Evolutionary conservation across 1,140 invertebrate species (phyloP).

Genomic region (Drosophila leontia): DNA sequence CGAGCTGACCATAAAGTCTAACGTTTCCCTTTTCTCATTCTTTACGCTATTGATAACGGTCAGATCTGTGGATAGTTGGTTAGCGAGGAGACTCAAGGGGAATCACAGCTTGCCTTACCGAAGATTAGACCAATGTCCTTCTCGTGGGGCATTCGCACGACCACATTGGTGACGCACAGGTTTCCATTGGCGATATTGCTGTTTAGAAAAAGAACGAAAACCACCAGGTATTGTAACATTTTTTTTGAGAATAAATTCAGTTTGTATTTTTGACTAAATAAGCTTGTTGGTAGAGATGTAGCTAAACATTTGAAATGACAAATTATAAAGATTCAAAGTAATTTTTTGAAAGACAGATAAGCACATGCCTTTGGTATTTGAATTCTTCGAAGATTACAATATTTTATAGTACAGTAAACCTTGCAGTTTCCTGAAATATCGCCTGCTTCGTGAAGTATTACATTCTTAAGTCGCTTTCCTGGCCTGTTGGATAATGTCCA

Average conservation of each 20-base stretch:
- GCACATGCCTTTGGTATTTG: not conserved
- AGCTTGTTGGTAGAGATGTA: not conserved
- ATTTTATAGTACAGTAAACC: not conserved
- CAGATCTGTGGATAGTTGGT: slow-evolving; percentile 48
- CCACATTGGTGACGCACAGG: slow-evolving; percentile 54
- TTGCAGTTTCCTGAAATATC: not conserved
- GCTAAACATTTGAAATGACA: not conserved
- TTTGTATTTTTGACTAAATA: slow-evolving; percentile 12
- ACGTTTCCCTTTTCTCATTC: slow-evolving; percentile 28
- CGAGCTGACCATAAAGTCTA: slow-evolving; percentile 54
- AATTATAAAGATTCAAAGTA: not conserved
- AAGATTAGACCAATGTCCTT: slow-evolving; percentile 75
- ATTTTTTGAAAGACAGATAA: not conserved
- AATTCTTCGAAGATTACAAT: not conserved
- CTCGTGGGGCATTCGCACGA: slow-evolving; percentile 60
- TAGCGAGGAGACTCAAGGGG: too few species aligned
- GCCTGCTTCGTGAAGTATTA: not conserved
- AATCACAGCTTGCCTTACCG: slow-evolving; percentile 31
- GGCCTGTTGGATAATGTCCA: not conserved
- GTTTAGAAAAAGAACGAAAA: slow-evolving; percentile 31
- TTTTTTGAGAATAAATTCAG: not conserved
- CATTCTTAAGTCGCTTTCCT: not conserved
- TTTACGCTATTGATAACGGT: slow-evolving; percentile 50
- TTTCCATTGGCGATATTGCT: slow-evolving; percentile 1
- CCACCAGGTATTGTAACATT: slow-evolving; percentile 50